Percentiles rank a stretch among this genome's conserved stretches.
phyloP scores from a whole-genome alignment of 2,888 invertebrate species.

The Dyspetes luteomarginatus region DNA sequence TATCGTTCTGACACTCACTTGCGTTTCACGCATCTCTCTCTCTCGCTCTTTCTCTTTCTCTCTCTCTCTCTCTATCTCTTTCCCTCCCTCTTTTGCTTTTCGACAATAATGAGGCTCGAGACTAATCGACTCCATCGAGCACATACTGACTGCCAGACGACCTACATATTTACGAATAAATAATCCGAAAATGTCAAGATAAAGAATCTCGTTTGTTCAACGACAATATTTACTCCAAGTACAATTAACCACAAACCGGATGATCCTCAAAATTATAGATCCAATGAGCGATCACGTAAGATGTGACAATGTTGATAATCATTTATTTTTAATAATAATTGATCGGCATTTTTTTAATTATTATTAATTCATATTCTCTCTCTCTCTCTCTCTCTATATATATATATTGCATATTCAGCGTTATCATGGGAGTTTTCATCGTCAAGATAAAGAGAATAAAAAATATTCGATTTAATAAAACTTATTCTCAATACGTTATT shows the following conservation, averaged over 20 bases:
- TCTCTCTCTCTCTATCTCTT: background rate
- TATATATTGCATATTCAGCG: too few species aligned
- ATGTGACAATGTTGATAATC: too few species aligned
- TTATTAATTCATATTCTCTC: too few species aligned
- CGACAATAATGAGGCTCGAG: background rate
- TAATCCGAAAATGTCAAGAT: slow-evolving; percentile 10
- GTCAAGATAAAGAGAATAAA: too few species aligned
- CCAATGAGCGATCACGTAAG: too few species aligned
- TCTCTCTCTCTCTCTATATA: too few species aligned
- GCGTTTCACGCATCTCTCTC: slow-evolving; percentile 1
- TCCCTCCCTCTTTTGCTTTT: slow-evolving; percentile 5
- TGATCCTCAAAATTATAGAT: too few species aligned
- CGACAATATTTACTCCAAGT: slow-evolving; percentile 26
- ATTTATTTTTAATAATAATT: too few species aligned
- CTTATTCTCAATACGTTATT: too few species aligned
- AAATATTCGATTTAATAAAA: too few species aligned
- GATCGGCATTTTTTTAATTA: too few species aligned
- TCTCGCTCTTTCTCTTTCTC: background rate
- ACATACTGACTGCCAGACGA: slow-evolving; percentile 17
- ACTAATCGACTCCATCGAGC: slow-evolving; percentile 54
- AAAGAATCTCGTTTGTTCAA: slow-evolving; percentile 34
- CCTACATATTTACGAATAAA: slow-evolving; percentile 50
- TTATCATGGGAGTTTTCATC: too few species aligned
- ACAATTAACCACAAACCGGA: background rate
- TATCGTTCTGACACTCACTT: slow-evolving; percentile 35